Conservation (phyloP, 2,888 invertebrate species). For the Elysia crispata region DNA sequence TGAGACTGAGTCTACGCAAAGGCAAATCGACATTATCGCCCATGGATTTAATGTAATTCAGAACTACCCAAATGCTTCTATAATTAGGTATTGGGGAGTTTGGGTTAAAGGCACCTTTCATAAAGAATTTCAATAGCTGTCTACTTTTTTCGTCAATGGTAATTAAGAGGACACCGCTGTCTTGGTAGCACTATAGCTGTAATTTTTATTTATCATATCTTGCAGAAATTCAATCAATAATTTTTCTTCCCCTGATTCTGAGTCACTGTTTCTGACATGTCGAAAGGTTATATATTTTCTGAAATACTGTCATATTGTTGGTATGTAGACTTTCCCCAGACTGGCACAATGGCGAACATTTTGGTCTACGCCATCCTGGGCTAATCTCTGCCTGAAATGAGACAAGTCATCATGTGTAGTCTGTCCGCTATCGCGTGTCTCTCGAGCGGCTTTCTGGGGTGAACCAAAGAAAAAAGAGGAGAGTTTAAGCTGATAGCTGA, state of each 20-base stretch:
- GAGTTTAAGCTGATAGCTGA: background rate
- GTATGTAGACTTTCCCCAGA: background rate
- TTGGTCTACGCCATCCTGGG: background rate
- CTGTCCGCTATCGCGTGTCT: background rate
- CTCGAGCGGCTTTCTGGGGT: no score
- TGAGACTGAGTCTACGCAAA: no score
- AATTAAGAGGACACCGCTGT: background rate
- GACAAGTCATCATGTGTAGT: background rate
- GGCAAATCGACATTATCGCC: no score
- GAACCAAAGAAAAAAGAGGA: background rate
- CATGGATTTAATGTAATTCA: no score
- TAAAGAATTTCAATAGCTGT: background rate
- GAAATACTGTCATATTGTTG: background rate
- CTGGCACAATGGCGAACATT: background rate
- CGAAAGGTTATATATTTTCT: background rate
- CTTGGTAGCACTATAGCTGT: background rate
- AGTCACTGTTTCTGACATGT: background rate
- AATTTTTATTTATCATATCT: background rate
- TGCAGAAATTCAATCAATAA: background rate
- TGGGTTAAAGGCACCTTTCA: background rate
- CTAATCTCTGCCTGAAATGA: background rate
- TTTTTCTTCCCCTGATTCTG: background rate
- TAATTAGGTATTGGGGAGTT: background rate
- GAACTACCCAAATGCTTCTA: background rate
- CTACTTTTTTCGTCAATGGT: background rate